Evolutionary conservation across 64 coral and sea anemone genomes (phyloP).

Genomic region (Stichodactyla helianthus): DNA sequence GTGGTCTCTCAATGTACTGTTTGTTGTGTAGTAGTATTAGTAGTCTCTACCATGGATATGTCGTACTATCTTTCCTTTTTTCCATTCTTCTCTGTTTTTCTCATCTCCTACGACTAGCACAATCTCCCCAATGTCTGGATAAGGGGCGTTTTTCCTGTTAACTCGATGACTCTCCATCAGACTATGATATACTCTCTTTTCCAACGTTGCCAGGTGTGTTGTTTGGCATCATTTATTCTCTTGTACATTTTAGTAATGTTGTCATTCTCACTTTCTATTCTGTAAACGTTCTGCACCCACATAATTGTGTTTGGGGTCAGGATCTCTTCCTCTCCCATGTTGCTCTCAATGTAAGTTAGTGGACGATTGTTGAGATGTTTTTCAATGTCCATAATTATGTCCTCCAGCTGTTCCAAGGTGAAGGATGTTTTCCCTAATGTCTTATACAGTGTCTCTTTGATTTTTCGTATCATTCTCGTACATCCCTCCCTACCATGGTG

Average conservation of each 20-base stretch:
- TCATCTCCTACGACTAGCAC: constrained; percentile 22
- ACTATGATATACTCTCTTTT: constrained; percentile 46
- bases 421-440: constrained; percentile 39
- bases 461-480: neutral
- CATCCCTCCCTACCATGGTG: constrained; percentile 48
- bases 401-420: constrained; percentile 31
- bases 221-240: constrained; percentile 9
- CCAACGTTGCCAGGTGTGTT: constrained; percentile 28
- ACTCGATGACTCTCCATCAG: constrained; percentile 55
- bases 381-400: constrained; percentile 26
- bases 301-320: constrained; percentile 28
- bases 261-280: constrained; percentile 34
- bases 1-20: constrained; percentile 15
- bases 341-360: constrained; percentile 31
- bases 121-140: constrained; percentile 37
- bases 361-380: constrained; percentile 46
- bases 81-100: no score
- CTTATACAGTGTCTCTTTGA: constrained; percentile 55
- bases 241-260: constrained; percentile 41
- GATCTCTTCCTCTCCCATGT: constrained; percentile 18
- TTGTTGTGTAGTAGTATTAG: constrained; percentile 23
- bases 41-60: constrained; percentile 29
- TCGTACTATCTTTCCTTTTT: constrained; percentile 3
- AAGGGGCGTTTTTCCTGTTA: neutral
- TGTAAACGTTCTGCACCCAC: constrained; percentile 41